A percentile compares a stretch with the other conserved stretches of the same genome.
Conservation (phyloP, 2,888 invertebrate species). For the Dryobota labecula region DNA sequence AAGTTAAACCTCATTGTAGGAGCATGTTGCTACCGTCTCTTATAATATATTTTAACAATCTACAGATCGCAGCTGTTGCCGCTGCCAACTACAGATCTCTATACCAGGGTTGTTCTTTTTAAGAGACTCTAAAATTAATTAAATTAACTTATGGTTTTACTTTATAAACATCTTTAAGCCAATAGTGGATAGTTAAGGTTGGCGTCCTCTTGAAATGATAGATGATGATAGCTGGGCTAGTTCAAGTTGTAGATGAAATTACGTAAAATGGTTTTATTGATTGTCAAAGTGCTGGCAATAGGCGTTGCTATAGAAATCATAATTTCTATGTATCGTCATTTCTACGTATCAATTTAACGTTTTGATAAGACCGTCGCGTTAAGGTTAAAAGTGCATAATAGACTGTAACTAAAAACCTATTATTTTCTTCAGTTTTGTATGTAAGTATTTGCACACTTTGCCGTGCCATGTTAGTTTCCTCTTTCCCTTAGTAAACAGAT, state of each 20-base stretch:
- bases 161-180: slow-evolving; percentile 8
- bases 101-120: slow-evolving; percentile 42
- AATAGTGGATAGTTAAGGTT: not conserved
- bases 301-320: not conserved
- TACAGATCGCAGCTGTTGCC: slow-evolving; percentile 67
- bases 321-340: not conserved
- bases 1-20: slow-evolving; percentile 45
- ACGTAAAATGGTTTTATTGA: not conserved
- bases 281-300: not conserved
- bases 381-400: not conserved
- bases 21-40: slow-evolving; percentile 33
- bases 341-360: not conserved
- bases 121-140: slow-evolving; percentile 31
- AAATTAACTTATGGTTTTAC: slow-evolving; percentile 24
- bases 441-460: not conserved
- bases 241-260: not conserved
- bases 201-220: not conserved
- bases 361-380: not conserved
- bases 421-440: not conserved
- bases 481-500: slow-evolving; percentile 16
- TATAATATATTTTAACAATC: slow-evolving; percentile 68
- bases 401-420: not conserved
- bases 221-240: not conserved
- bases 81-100: slow-evolving; percentile 53
- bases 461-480: not conserved